Base-by-base conservation (phyloP, 2,797 vertebrate genomes). In the Mastacembelus armatus region DNA sequence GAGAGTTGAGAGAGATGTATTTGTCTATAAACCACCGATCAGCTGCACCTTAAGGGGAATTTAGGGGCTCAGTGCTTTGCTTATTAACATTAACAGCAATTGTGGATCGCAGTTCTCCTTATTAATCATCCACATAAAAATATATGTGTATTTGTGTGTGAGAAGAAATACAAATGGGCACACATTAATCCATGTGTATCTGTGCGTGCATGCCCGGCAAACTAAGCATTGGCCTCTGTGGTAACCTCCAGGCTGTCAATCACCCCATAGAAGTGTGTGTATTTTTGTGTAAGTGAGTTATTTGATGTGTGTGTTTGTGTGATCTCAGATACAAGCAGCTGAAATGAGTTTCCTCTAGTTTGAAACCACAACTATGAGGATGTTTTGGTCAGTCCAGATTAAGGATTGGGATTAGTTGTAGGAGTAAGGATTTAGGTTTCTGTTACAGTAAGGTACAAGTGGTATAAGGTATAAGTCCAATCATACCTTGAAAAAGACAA, bases 241-340 rank as follows among this genome's bases (percentile, higher is more conserved):
- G 77, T 77, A 76, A 70, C 71, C 45, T 73, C 70, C 43, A 49
- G 63, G 39, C 82, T 90, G 86, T 89, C 91, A 91, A 55, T 90
- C 82, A 89, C 52, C 40, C 36, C 55, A 60, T 10, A 58, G 43
- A 43, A 50, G 33, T 71, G 59, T 78, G 66, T 78, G 69, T 55
- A 39, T 58, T 32, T 67, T 32, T 66, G 47, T 3, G 47, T 70
- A 57, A 63, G 49, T 66, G 68, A 27, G 19, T 57, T 45, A 58
- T 47, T 65, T 55, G 61, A 35, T 64, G 38, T 67, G 57, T 57
- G 49, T 50, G 24, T 71, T 43, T 77, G 35, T 67, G 7, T 47
- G n/a, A 42, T 40, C 60, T n/a, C n/a, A n/a, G n/a, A 26, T 80
- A 22, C 54, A 56, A 66, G 35, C 45, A 66, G 77, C 83, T 74